Evolutionary conservation across 2,888 invertebrate genomes (phyloP).

Genomic region (Diplolepis rosae): DNA sequence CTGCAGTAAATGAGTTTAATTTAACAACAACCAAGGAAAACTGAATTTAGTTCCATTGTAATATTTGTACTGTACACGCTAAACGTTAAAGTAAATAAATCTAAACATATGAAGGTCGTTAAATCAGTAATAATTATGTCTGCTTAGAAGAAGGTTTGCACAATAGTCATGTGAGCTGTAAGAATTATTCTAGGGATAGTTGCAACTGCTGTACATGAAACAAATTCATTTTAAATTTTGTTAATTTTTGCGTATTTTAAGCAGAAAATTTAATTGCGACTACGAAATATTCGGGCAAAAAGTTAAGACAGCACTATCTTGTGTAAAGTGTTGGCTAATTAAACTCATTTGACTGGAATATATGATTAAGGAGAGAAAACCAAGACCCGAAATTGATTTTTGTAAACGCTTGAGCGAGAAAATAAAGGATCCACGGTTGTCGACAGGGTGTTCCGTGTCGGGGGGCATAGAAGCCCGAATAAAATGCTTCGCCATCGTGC

Average conservation of each 20-base stretch:
- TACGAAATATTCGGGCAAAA: background rate
- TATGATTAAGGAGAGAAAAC: background rate
- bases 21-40: background rate
- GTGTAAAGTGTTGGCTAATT: slow-evolving; percentile 4
- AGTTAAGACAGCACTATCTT: background rate
- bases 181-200: background rate
- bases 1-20: slow-evolving; percentile 7
- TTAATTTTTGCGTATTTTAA: background rate
- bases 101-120: background rate
- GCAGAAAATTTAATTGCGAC: background rate
- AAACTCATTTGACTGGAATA: background rate
- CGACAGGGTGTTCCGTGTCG: slow-evolving; percentile 72
- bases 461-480: slow-evolving; percentile 68
- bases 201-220: too few relatives aligned
- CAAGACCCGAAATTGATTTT: background rate
- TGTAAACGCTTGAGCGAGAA: slow-evolving; percentile 38
- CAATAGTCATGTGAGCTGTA: background rate
- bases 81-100: background rate
- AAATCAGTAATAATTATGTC: background rate
- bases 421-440: slow-evolving; percentile 62
- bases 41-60: background rate
- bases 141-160: too few relatives aligned
- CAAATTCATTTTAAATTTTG: background rate
- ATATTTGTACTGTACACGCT: background rate
- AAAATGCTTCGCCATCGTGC: slow-evolving; percentile 73